Evolutionary conservation across 1,140 invertebrate species (phyloP).

Genomic region (Leptinotarsa texana): DNA sequence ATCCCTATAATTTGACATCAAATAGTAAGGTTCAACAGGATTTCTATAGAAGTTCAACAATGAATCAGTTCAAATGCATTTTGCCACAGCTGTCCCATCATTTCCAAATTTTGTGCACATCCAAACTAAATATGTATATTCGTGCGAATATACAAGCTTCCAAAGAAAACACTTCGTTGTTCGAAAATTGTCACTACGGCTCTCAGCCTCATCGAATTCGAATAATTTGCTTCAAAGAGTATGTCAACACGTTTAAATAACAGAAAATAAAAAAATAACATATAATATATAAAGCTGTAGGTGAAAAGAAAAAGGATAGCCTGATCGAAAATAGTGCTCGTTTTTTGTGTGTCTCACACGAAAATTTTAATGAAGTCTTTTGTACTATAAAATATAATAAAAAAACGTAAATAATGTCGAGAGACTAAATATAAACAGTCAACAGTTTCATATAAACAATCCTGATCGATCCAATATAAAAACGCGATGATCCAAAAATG

Average conservation of each 20-base stretch:
- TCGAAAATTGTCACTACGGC: background rate
- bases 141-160: background rate
- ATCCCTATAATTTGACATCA: too few species aligned
- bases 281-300: too few species aligned
- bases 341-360: too few species aligned
- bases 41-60: too few species aligned
- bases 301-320: too few species aligned
- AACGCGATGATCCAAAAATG: background rate
- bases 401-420: constrained; percentile 12
- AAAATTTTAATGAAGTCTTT: constrained; percentile 7
- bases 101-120: too few species aligned
- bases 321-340: too few species aligned
- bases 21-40: too few species aligned
- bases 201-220: background rate
- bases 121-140: too few species aligned
- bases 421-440: constrained; percentile 29
- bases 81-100: too few species aligned
- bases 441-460: constrained; percentile 34
- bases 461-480: constrained; percentile 31
- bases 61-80: too few species aligned
- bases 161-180: background rate
- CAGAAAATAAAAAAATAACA: background rate
- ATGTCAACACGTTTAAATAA: constrained; percentile 25
- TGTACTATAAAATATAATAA: constrained; percentile 40
- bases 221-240: constrained; percentile 10